Evolutionary conservation across 2,888 invertebrate genomes (phyloP).

Genomic region (Trichogramma dendrolimi): DNA sequence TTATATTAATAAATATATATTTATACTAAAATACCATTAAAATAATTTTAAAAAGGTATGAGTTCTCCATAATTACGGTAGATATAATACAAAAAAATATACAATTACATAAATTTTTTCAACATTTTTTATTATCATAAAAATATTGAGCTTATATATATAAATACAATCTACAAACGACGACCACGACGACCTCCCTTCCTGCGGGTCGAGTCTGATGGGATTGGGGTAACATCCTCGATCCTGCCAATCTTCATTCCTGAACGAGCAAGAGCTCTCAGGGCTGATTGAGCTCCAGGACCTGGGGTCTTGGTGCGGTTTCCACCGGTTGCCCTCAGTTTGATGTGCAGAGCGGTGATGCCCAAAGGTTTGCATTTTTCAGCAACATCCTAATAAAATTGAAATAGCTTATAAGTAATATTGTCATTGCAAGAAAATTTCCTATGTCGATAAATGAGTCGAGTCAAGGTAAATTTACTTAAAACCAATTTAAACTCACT

Average conservation of each 20-base stretch:
- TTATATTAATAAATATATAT: too few species aligned
- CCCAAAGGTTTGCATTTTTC: conserved; percentile 96
- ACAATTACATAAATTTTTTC: too few species aligned
- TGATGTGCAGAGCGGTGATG: conserved; percentile 97
- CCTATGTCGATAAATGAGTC: not conserved
- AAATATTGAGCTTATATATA: not conserved
- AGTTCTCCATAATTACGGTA: too few species aligned
- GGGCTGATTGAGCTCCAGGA: conserved; percentile 96
- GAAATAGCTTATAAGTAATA: conserved; percentile 13
- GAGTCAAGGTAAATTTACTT: not conserved
- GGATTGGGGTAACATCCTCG: conserved; percentile 99
- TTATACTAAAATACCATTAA: too few species aligned
- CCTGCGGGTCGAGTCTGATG: conserved; percentile 97
- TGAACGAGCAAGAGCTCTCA: conserved; percentile 95
- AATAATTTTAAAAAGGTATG: too few species aligned
- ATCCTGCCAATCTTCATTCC: conserved; percentile 99
- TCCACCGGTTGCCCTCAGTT: conserved; percentile 96
- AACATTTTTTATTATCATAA: too few species aligned
- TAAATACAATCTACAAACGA: conserved; percentile 76
- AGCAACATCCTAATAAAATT: conserved; percentile 79
- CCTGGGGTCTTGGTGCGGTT: conserved; percentile 98
- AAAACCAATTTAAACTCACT: conserved; percentile 53
- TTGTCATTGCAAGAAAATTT: not conserved
- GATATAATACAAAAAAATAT: too few species aligned
- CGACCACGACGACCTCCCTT: conserved; percentile 99